Conservation (phyloP, 2,797 vertebrate genomes). For the Petrocephalus schoutedeni region DNA sequence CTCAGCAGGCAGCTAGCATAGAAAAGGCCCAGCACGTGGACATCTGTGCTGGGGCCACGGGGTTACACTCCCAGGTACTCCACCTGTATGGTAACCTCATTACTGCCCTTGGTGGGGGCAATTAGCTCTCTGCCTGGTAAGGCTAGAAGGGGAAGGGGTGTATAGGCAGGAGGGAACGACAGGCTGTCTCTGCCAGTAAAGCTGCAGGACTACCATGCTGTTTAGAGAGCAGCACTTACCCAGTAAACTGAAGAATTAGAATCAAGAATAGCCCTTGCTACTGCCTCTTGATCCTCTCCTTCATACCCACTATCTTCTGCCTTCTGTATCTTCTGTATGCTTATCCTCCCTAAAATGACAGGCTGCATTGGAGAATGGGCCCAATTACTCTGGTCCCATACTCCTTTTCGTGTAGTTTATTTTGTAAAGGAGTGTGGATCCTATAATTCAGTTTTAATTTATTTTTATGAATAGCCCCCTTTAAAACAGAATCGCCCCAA, state of each 20-base stretch:
- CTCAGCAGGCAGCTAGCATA: constrained; percentile 47
- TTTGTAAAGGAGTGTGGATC: background rate
- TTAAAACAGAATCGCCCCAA: background rate
- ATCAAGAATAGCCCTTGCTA: background rate
- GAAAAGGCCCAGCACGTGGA: constrained; percentile 52
- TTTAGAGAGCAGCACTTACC: constrained; percentile 66
- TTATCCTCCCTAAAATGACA: background rate
- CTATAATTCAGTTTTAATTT: background rate
- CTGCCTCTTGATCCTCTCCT: constrained; percentile 22
- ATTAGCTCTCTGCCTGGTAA: constrained; percentile 61
- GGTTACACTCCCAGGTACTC: constrained; percentile 74
- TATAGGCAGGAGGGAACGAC: constrained; percentile 57
- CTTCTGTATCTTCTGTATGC: background rate
- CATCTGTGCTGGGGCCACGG: constrained; percentile 74
- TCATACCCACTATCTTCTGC: constrained; percentile 30
- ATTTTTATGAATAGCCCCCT: background rate
- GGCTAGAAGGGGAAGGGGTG: constrained; percentile 44
- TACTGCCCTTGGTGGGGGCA: constrained; percentile 62
- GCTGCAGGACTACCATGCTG: constrained; percentile 74
- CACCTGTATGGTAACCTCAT: constrained; percentile 73
- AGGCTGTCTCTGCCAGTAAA: constrained; percentile 64
- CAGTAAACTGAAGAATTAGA: constrained; percentile 34
- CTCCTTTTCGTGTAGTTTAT: background rate
- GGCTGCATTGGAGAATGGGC: background rate
- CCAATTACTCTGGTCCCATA: background rate